A percentile compares a stretch with the other conserved stretches of the same genome.
Conservation (phyloP, 2,797 vertebrate species). For the Galagoides demidoff region DNA sequence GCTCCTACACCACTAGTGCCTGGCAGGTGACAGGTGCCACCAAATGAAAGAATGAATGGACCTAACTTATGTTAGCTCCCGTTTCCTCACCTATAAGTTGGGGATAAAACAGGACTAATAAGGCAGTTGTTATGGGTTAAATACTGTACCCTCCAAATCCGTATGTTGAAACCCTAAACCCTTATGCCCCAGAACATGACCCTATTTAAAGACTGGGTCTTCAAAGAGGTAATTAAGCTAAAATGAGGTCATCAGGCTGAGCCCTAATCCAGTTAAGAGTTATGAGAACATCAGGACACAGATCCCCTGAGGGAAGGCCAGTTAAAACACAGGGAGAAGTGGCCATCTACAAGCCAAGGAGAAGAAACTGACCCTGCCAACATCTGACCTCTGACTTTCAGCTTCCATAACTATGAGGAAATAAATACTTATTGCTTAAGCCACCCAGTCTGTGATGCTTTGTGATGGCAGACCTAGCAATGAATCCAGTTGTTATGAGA, state of each 20-base stretch:
- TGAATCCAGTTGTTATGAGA: not conserved
- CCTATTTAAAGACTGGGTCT: not conserved
- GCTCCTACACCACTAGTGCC: not conserved
- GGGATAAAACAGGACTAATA: not conserved
- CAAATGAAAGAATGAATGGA: not conserved
- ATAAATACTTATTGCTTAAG: not conserved
- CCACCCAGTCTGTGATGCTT: not conserved
- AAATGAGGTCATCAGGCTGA: not conserved
- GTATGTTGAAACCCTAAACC: not conserved
- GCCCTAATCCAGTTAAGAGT: not conserved
- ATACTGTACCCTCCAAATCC: not conserved
- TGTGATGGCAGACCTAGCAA: not conserved
- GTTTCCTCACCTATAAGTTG: not conserved
- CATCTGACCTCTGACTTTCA: not conserved
- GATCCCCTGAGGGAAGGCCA: not conserved
- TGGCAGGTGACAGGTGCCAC: not conserved
- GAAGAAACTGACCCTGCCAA: not conserved
- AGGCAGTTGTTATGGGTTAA: not conserved
- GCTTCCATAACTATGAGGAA: not conserved
- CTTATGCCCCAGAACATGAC: not conserved
- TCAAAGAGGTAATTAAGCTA: constrained; percentile 4
- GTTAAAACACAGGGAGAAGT: not conserved
- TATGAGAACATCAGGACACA: not conserved
- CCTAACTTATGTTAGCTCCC: not conserved
- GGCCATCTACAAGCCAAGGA: not conserved